Conservation (phyloP, 2,113 vertebrate species). For the Hemibagrus wyckioides region DNA sequence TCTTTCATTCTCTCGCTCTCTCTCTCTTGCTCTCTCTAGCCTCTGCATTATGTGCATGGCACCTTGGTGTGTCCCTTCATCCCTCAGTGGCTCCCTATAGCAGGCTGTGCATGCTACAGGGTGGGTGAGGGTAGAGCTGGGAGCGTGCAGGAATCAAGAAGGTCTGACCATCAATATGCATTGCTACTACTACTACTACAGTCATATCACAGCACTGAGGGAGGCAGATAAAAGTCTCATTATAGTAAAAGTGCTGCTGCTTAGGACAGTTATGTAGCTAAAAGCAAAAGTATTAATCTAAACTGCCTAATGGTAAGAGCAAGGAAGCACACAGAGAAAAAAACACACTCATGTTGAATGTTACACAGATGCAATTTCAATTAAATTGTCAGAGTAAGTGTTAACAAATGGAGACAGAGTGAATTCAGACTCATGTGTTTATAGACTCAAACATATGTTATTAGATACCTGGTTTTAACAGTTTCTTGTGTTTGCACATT, state of each 20-base stretch:
- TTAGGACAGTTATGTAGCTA: not conserved
- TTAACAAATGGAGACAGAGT: not conserved
- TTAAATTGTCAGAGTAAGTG: not conserved
- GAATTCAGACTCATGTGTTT: not conserved
- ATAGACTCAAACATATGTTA: no score
- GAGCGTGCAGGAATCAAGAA: slow-evolving; percentile 59
- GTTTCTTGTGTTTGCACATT: no score
- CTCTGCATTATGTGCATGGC: slow-evolving; percentile 51
- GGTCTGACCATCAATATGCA: slow-evolving; percentile 69
- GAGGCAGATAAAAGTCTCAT: not conserved
- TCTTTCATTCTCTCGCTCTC: slow-evolving; percentile 37
- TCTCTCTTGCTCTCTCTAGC: slow-evolving; percentile 28
- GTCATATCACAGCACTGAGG: not conserved
- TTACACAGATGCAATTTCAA: not conserved
- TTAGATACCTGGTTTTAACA: no score
- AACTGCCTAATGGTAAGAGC: not conserved
- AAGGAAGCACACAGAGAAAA: not conserved
- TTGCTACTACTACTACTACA: slow-evolving; percentile 62
- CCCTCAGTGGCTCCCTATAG: slow-evolving; percentile 64
- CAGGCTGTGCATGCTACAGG: slow-evolving; percentile 38
- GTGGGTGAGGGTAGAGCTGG: slow-evolving; percentile 21
- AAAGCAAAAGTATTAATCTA: not conserved
- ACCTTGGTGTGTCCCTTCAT: slow-evolving; percentile 47
- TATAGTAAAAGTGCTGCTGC: not conserved
- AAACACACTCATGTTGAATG: not conserved